These are phyloP conservation scores for Cryptus viduatorius DNA, from an alignment of 2,888 invertebrate species.

Conservation along the genomic window DNA sequence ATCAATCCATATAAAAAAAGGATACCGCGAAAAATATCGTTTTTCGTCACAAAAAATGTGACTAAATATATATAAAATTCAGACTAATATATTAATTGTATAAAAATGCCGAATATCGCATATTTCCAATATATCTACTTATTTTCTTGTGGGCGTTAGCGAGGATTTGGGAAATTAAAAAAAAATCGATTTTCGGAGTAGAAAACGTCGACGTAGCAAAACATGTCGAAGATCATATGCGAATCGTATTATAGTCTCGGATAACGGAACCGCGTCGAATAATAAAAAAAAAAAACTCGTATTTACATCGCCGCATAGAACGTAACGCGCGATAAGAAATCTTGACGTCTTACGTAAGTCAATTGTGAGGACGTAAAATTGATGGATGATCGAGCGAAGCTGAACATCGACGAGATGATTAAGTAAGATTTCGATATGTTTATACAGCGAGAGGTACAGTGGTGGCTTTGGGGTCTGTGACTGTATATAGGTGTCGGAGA, in stretches of 20 bases:
- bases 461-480: conserved; percentile 21
- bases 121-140: too few species aligned
- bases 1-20: too few species aligned
- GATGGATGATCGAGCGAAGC: not conserved
- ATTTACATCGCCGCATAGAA: not conserved
- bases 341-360: conserved; percentile 28
- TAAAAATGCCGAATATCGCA: too few species aligned
- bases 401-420: conserved; percentile 42
- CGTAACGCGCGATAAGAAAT: conserved; percentile 31
- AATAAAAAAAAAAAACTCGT: not conserved
- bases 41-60: too few species aligned
- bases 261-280: not conserved
- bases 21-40: too few species aligned
- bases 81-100: too few species aligned
- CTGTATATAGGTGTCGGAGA: not conserved
- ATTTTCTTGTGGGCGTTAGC: too few species aligned
- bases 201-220: not conserved
- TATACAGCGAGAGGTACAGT: conserved; percentile 23
- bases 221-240: not conserved
- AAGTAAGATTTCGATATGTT: conserved; percentile 53
- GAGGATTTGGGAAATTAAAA: not conserved
- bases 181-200: not conserved
- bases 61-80: too few species aligned
- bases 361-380: conserved; percentile 23
- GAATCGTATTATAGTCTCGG: not conserved